phyloP scores from a whole-genome alignment of 2,888 invertebrate genomes.

The Ornithoptera alexandrae region DNA sequence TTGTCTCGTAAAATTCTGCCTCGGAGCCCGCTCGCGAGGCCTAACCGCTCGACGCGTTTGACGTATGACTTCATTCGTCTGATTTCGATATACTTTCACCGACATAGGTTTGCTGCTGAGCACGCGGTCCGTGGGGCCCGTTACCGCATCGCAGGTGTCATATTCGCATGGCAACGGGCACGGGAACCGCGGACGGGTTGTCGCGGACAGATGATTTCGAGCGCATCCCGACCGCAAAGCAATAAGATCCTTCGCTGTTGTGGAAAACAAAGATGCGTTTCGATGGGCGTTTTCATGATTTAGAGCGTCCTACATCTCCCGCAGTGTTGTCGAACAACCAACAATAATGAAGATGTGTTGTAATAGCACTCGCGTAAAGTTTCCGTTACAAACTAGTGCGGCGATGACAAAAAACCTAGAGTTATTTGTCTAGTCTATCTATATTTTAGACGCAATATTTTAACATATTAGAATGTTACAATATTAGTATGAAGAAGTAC shows the following conservation, averaged over 20 bases:
- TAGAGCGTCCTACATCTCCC: slow-evolving; percentile 50
- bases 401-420: too few relatives aligned
- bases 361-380: slow-evolving; percentile 15
- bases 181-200: slow-evolving; percentile 27
- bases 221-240: slow-evolving; percentile 67
- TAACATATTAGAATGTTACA: too few relatives aligned
- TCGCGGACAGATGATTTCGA: slow-evolving; percentile 48
- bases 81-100: slow-evolving; percentile 69
- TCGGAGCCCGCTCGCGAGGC: slow-evolving; percentile 58
- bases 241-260: slow-evolving; percentile 66
- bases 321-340: slow-evolving; percentile 33
- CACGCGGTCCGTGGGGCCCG: slow-evolving; percentile 28
- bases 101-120: slow-evolving; percentile 35
- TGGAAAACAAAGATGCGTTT: slow-evolving; percentile 73
- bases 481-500: too few relatives aligned
- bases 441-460: too few relatives aligned
- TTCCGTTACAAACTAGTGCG: slow-evolving; percentile 9
- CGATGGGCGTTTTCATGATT: slow-evolving; percentile 63
- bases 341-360: slow-evolving; percentile 19
- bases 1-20: slow-evolving; percentile 70
- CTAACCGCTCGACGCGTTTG: slow-evolving; percentile 66
- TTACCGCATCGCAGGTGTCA: slow-evolving; percentile 32
- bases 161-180: slow-evolving; percentile 30
- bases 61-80: slow-evolving; percentile 77
- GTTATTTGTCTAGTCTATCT: too few relatives aligned